These are phyloP conservation scores for Luehdorfia chinensis DNA, from an alignment of 1,140 invertebrate species.

Conservation along the genomic window DNA sequence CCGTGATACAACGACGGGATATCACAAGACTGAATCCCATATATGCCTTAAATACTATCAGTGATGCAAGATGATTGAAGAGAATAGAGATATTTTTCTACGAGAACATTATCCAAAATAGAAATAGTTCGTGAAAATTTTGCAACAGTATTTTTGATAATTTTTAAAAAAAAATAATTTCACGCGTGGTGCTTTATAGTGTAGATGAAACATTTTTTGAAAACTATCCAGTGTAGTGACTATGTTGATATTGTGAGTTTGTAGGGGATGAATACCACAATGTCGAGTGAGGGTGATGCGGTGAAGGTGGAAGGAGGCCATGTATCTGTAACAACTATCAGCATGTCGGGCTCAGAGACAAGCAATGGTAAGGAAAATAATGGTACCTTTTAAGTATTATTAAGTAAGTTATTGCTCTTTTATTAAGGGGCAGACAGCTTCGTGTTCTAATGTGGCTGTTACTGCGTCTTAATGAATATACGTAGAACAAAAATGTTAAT, in stretches of 20 bases:
- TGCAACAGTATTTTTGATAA: conserved; percentile 51
- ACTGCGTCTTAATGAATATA: too few relatives aligned
- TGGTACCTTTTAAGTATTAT: too few relatives aligned
- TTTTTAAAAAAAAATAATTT: conserved; percentile 33
- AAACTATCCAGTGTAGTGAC: conserved; percentile 43
- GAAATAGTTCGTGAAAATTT: conserved; percentile 43
- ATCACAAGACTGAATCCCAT: conserved; percentile 53
- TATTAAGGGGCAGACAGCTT: too few relatives aligned
- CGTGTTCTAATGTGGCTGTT: not conserved
- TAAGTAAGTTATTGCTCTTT: too few relatives aligned
- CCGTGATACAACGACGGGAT: conserved; percentile 25
- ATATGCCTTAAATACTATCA: conserved; percentile 59
- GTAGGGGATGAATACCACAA: conserved; percentile 39
- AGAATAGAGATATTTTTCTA: conserved; percentile 32
- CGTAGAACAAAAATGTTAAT: too few relatives aligned
- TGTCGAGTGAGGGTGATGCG: conserved; percentile 58
- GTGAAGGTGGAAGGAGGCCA: conserved; percentile 70
- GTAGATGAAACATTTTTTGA: conserved; percentile 36
- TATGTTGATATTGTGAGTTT: conserved; percentile 30
- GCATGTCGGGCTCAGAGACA: conserved; percentile 69
- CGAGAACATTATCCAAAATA: conserved; percentile 27
- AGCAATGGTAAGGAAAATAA: conserved; percentile 54
- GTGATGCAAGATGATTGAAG: conserved; percentile 55
- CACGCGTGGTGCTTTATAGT: conserved; percentile 56
- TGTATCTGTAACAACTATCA: conserved; percentile 74